These are phyloP conservation scores for Lordiphosa andalusiaca DNA, from an alignment of 2,888 invertebrate species.

Conservation along the genomic window DNA sequence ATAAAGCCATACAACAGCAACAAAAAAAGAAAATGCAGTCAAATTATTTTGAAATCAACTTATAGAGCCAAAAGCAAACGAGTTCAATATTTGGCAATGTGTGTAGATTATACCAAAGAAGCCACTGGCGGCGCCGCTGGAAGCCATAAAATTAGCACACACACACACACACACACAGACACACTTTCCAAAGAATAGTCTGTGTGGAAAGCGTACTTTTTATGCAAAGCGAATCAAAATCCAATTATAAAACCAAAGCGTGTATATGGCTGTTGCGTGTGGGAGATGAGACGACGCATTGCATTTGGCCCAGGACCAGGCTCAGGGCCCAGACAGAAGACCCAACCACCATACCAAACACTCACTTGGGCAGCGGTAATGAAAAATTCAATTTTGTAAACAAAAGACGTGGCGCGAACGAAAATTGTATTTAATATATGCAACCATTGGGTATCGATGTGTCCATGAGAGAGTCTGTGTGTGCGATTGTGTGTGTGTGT, in stretches of 20 bases:
- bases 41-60: conserved; percentile 26
- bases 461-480: conserved; percentile 2
- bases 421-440: conserved; percentile 26
- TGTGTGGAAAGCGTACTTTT: conserved; percentile 33
- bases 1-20: conserved; percentile 24
- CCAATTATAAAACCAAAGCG: conserved; percentile 40
- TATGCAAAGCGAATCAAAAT: conserved; percentile 47
- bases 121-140: conserved; percentile 31
- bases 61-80: conserved; percentile 4
- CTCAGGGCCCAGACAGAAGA: background rate
- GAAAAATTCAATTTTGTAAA: conserved; percentile 45
- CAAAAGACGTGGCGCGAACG: conserved; percentile 31
- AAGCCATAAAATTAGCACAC: conserved; percentile 25
- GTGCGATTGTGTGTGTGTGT: conserved; percentile 8
- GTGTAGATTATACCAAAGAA: conserved; percentile 22
- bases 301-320: background rate
- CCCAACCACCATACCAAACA: conserved; percentile 2
- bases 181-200: conserved; percentile 17
- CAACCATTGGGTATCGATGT: conserved; percentile 1
- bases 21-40: conserved; percentile 26
- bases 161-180: conserved; percentile 14
- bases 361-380: conserved; percentile 23
- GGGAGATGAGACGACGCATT: background rate
- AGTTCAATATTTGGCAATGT: conserved; percentile 18
- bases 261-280: conserved; percentile 12